Evolutionary conservation across 2,797 vertebrate genomes (phyloP), one percentile per base, ranked within the genome.

Genomic region (Gallinago stenura): DNA sequence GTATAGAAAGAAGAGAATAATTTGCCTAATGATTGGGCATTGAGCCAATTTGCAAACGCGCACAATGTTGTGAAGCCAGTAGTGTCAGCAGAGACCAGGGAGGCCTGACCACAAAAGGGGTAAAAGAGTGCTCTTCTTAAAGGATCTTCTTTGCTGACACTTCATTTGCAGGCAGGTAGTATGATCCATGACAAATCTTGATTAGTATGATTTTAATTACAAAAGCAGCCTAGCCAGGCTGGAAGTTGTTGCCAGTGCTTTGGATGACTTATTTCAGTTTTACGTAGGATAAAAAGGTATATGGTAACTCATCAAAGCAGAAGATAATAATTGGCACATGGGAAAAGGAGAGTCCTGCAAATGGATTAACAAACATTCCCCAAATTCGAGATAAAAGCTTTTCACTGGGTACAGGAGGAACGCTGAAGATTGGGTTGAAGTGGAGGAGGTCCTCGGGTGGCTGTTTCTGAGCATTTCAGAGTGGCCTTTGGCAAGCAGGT

Each of bases 401-500:
- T 75, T 93, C 57, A 39, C 60, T 16, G 60, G 80, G 43, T 39
- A 64, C 25, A 81, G 33, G 41, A 89, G 45, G 50, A 87, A 62
- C 61, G 60, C 24, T 66, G 15, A 75, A 51, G 50, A 54, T 87
- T 62, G 48, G 3, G 12, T 37, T 48, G 71, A 46, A 51, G 2
- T 72, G 69, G 73, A 71, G 46, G 50, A 83, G 50, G 22, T 90
- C 30, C 83, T 95, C 68, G 86, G 86, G 86, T 95, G 69, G 46
- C 85, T 90, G 41, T 82, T 85, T 58, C 61, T 77, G 86, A 81
- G 90, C 57, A 8, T 80, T 97, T 65, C 53, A 45, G 70, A 33
- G 26, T 65, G 62, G 37, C 21, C 62, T 94, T 94, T 92, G 97
- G 89, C 83, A 69, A 39, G 21, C 54, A 46, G 50, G 39, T 76